phyloP scores from a whole-genome alignment of 2,888 invertebrate species.

The Drosophila merina region DNA sequence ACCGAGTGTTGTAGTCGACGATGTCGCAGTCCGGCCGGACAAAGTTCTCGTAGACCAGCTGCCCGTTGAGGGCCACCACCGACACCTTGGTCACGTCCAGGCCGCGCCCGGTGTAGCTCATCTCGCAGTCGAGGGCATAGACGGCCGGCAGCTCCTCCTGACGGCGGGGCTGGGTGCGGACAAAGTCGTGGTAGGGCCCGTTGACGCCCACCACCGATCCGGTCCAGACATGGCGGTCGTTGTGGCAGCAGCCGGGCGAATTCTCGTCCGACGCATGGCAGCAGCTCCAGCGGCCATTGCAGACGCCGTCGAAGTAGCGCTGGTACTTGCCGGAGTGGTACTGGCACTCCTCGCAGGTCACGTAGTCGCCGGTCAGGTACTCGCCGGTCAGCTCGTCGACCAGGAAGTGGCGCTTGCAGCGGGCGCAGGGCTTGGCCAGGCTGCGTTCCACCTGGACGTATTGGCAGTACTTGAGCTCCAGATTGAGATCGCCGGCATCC shows the following conservation, averaged over 20 bases:
- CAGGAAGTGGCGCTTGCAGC: slow-evolving; percentile 90
- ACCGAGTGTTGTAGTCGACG: slow-evolving; percentile 97
- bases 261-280: slow-evolving; percentile 84
- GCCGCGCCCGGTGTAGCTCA: slow-evolving; percentile 96
- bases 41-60: slow-evolving; percentile 91
- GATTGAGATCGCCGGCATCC: neutral
- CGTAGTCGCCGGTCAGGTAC: slow-evolving; percentile 90
- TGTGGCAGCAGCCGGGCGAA: slow-evolving; percentile 87
- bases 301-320: slow-evolving; percentile 54
- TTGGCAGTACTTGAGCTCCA: slow-evolving; percentile 56
- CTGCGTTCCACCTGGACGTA: slow-evolving; percentile 81
- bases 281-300: slow-evolving; percentile 85
- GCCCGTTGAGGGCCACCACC: slow-evolving; percentile 90
- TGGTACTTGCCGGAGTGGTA: slow-evolving; percentile 95
- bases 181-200: slow-evolving; percentile 89
- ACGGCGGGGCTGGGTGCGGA: slow-evolving; percentile 85
- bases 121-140: slow-evolving; percentile 97
- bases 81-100: slow-evolving; percentile 95
- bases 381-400: slow-evolving; percentile 88
- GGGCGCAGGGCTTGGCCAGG: slow-evolving; percentile 87
- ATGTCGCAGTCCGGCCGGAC: slow-evolving; percentile 93
- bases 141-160: slow-evolving; percentile 80
- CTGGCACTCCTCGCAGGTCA: slow-evolving; percentile 89
- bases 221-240: slow-evolving; percentile 90
- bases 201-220: slow-evolving; percentile 89